Evolutionary conservation across 2,797 vertebrate species (phyloP).

Genomic region (Chromis chromis): DNA sequence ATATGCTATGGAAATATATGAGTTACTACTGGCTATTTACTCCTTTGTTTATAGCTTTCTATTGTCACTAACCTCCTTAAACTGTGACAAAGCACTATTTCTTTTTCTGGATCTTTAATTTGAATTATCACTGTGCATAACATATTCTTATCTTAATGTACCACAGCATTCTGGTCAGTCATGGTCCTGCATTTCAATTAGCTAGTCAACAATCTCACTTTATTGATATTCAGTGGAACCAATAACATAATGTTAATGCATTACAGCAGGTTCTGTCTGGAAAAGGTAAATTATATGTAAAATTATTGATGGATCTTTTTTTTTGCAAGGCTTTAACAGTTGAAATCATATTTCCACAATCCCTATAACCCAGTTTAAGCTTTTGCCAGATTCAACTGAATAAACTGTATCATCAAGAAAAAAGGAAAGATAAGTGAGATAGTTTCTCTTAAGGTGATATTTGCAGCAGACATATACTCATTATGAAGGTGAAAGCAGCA

Average conservation of each 20-base stretch:
- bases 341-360: neutral
- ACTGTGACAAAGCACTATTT: neutral
- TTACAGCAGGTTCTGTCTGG: neutral
- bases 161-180: neutral
- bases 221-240: neutral
- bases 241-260: neutral
- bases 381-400: neutral
- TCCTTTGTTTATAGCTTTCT: neutral
- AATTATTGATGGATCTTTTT: neutral
- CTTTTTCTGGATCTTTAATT: neutral
- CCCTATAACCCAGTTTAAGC: neutral
- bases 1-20: no score
- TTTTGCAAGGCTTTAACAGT: neutral
- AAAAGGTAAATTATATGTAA: neutral
- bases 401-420: neutral
- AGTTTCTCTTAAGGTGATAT: neutral
- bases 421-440: constrained; percentile 1
- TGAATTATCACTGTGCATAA: neutral
- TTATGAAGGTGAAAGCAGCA: constrained; percentile 35
- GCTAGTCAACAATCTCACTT: neutral
- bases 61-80: neutral
- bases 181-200: neutral
- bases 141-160: neutral
- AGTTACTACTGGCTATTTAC: neutral
- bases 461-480: constrained; percentile 13